phyloP scores from a whole-genome alignment of 2,888 invertebrate species.

The Polydrusus pterygomalis region DNA sequence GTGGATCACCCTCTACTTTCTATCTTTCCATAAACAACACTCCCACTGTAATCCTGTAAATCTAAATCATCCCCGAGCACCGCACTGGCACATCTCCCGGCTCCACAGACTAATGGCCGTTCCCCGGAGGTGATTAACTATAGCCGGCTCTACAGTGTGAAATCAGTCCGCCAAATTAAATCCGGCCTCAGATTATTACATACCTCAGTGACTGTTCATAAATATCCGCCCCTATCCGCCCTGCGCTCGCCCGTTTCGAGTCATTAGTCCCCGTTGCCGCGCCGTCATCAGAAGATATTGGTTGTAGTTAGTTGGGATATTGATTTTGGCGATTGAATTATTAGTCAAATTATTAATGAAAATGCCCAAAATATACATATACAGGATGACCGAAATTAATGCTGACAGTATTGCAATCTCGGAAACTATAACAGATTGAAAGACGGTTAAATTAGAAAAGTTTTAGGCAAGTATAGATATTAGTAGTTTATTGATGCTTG shows the following conservation, averaged over 20 bases:
- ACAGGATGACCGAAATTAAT: too few relatives aligned
- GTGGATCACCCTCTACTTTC: not conserved
- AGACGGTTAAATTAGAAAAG: too few relatives aligned
- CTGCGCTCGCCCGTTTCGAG: slow-evolving; percentile 10
- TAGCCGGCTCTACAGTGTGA: slow-evolving; percentile 76
- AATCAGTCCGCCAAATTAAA: slow-evolving; percentile 84
- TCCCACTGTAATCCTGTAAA: not conserved
- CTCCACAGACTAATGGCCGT: slow-evolving; percentile 47
- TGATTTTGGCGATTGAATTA: slow-evolving; percentile 7
- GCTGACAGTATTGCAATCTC: too few relatives aligned
- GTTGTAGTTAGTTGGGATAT: slow-evolving; percentile 11
- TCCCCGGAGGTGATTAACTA: slow-evolving; percentile 71
- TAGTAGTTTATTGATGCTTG: too few relatives aligned
- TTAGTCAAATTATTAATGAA: slow-evolving; percentile 4
- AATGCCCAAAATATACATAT: not conserved
- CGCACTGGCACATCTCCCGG: slow-evolving; percentile 38
- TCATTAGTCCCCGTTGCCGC: slow-evolving; percentile 44
- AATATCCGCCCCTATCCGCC: slow-evolving; percentile 72
- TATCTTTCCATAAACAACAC: not conserved
- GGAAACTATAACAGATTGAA: too few relatives aligned
- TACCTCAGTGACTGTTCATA: slow-evolving; percentile 83
- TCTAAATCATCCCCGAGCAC: slow-evolving; percentile 23
- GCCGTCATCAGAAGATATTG: slow-evolving; percentile 47
- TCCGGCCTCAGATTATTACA: slow-evolving; percentile 83
- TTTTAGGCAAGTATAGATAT: too few relatives aligned